Evolutionary conservation across 2,888 invertebrate genomes (phyloP), one percentile per base, ranked within the genome.

Genomic region (Ptilodon capucinus): DNA sequence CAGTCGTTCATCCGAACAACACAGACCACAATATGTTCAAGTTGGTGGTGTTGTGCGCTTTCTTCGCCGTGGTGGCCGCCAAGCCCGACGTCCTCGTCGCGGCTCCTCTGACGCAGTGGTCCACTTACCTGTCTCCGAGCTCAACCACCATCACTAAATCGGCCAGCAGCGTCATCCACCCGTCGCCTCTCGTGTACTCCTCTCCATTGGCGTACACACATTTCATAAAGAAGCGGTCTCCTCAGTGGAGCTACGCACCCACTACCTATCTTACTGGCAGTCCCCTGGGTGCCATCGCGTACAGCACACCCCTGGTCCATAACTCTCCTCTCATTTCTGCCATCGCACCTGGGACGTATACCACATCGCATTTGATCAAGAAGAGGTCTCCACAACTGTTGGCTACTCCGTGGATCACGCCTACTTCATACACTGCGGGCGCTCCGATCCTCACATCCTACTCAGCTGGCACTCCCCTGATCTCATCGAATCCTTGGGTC

Each of bases 21-120:
- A 83, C 81, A 88, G 76, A 84, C 81, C 81, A 89, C 76, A 28
- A 3, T 71, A 91, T 91, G 89, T 87, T 78, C 73, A 90, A 87
- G 71, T 68, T 88, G 86, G 91, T 92, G 84, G 92, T 92, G 77
- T 91, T 94, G 91, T 92, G 87, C 76, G 92, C 92, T 82, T 81
- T 93, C 69, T 72, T 93, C 70, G 92, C 93, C 65, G 83, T 90
- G 64, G 93, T 83, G 61, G 75, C 84, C 46, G 93, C 93, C 59
- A 77, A 84, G 57, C 86, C 86, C 7, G 62, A 40, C 14, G 1
- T 40, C 16, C 23, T 66, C 32, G 34, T 46, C 16, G 32, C 54
- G 36, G 38, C 61, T 8, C 64, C 57, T 41, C 53, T 68, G 21
- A 55, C 75, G 11, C 79, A 60, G 11, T 60, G 56, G 30, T 54